These are phyloP conservation scores for Lepidothrix coronata DNA, from an alignment of 2,113 vertebrate species.

Conservation along the genomic window DNA sequence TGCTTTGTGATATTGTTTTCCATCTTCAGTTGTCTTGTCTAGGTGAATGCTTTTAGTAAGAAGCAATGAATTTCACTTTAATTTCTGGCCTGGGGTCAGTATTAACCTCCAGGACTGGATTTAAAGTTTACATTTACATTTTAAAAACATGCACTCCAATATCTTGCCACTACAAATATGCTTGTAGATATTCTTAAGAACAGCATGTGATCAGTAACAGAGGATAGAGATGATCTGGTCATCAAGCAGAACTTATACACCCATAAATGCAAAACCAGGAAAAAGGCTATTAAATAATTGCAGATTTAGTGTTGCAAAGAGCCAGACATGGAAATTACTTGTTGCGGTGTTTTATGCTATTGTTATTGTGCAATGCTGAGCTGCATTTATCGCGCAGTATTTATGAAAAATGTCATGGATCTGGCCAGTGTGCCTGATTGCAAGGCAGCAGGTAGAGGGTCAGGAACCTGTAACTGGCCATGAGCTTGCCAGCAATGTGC, in stretches of 20 bases:
- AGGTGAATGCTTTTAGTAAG: conserved; percentile 26
- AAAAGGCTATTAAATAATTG: background rate
- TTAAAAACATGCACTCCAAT: background rate
- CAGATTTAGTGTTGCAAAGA: background rate
- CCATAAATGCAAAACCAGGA: background rate
- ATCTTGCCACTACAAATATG: background rate
- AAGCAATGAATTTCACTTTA: background rate
- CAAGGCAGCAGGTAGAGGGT: background rate
- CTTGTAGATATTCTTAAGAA: background rate
- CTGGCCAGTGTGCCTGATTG: background rate
- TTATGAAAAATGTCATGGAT: background rate
- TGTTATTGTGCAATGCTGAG: background rate
- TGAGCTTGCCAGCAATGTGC: background rate
- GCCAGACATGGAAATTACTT: background rate
- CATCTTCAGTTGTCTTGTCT: conserved; percentile 11
- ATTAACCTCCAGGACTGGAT: background rate
- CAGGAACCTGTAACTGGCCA: background rate
- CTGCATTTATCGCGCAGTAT: background rate
- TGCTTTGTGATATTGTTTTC: conserved; percentile 2
- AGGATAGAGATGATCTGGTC: background rate
- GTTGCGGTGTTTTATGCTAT: background rate
- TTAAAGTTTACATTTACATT: conserved; percentile 22
- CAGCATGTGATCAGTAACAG: background rate
- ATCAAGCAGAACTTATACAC: background rate
- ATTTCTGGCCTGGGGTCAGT: background rate